phyloP scores from a whole-genome alignment of 2,797 vertebrate genomes.

The Kryptopterus vitreolus region DNA sequence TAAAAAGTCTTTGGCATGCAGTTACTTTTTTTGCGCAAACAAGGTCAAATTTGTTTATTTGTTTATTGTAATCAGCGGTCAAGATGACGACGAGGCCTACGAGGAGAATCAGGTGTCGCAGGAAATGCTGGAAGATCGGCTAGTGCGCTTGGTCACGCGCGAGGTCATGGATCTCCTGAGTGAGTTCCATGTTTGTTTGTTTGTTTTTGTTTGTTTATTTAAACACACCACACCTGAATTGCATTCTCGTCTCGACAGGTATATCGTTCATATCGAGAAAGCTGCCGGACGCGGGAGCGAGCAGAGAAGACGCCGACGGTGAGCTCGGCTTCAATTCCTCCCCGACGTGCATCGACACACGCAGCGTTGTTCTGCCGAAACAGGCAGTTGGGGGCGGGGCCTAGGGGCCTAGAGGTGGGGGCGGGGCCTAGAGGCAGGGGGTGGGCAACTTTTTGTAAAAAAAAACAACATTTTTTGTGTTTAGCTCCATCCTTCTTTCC shows the following conservation, averaged over 20 bases:
- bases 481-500: no score
- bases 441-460: no score
- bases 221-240: not conserved
- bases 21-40: no score
- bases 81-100: slow-evolving; percentile 79
- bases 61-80: slow-evolving; percentile 59
- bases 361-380: no score
- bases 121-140: slow-evolving; percentile 94
- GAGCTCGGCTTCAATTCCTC: slow-evolving; percentile 25
- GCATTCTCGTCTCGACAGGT: slow-evolving; percentile 66
- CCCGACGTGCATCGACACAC: no score
- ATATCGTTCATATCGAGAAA: slow-evolving; percentile 88
- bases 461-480: no score
- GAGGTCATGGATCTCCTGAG: slow-evolving; percentile 94
- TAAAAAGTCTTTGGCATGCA: no score
- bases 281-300: slow-evolving; percentile 73
- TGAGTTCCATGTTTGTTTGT: slow-evolving; percentile 70
- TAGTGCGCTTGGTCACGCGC: slow-evolving; percentile 87
- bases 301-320: slow-evolving; percentile 74
- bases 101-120: slow-evolving; percentile 91
- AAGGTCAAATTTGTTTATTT: not conserved
- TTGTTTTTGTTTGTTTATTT: not conserved
- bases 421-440: no score
- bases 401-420: no score
- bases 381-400: no score